These are phyloP conservation scores for Tetanocera ferruginea DNA, from an alignment of 2,888 invertebrate species.

Conservation along the genomic window DNA sequence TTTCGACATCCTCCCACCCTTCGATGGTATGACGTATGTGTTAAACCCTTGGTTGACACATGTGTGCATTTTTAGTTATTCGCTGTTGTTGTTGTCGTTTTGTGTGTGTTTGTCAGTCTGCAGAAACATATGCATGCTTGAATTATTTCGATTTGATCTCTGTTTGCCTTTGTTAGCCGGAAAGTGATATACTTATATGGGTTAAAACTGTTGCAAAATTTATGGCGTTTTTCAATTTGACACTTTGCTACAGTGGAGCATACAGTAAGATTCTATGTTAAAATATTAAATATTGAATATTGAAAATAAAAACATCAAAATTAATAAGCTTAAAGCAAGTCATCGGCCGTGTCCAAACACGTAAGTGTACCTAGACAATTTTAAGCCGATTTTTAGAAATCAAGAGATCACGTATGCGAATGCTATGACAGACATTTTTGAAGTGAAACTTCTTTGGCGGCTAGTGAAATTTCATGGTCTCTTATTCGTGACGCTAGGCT, in stretches of 20 bases:
- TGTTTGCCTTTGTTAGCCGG: neutral
- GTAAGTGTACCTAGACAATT: too few relatives aligned
- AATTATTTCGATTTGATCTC: neutral
- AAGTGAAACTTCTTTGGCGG: too few relatives aligned
- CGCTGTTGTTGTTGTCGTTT: slow-evolving; percentile 41
- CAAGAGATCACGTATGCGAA: too few relatives aligned
- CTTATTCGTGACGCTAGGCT: too few relatives aligned
- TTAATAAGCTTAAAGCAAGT: too few relatives aligned
- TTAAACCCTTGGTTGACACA: slow-evolving; percentile 49
- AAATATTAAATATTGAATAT: neutral
- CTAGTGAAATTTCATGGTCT: too few relatives aligned
- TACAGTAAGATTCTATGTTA: neutral
- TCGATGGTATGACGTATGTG: slow-evolving; percentile 50
- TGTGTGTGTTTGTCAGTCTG: neutral
- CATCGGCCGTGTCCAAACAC: too few relatives aligned
- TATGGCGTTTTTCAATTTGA: slow-evolving; percentile 65
- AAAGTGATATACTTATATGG: neutral
- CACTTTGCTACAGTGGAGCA: slow-evolving; percentile 41
- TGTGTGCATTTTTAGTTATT: slow-evolving; percentile 52
- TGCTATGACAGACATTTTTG: too few relatives aligned
- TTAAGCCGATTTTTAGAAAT: too few relatives aligned
- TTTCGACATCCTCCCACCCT: slow-evolving; percentile 16
- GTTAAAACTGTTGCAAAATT: slow-evolving; percentile 54
- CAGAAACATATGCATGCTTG: slow-evolving; percentile 31
- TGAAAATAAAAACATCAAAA: too few relatives aligned